Base-by-base conservation (phyloP, 2,888 invertebrate species). In the Thereva unica region DNA sequence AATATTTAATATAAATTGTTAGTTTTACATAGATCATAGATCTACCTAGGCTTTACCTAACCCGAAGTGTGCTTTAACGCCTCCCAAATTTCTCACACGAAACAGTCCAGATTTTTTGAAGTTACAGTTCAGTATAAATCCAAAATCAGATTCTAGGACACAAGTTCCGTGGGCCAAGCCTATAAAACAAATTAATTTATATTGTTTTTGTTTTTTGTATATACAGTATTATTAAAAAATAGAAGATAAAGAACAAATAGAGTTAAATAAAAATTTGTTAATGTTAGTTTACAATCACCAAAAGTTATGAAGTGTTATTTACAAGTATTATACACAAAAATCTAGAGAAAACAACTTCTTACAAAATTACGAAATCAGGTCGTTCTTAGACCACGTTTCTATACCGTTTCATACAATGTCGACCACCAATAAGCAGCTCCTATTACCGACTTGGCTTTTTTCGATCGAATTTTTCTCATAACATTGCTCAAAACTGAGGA, bases 21-120 rank as follows among this genome's bases (percentile, higher is more conserved):
- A 59, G 45, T 37, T 41, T 7, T 61, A 37, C 23, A 50, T 61
- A 61, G 50, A 50, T 61, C 61, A 61, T 4, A 61, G 61, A 69
- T 68, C 70, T 68, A 70, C 69, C 68, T 67, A 72, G 72, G 75
- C 71, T 85, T 90, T 87, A 93, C 93, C 93, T 84, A 93, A 85
- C 82, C 93, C 92, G 79, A 93, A 89, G 84, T 92, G 92, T 77
- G 93, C 92, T 84, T 93, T 93, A 79, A 93, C 84, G 75, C 93
- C 93, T 79, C 94, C 94, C 76, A 94, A 88, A 83, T 93, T 93
- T 83, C 93, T 86, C 76, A 94, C 90, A 78, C 94, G 88, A 86
- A 94, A 93, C 75, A 94, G 86, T 75, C 92, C 90, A 73, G 93
- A 91, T 83, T 94, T 93, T 85, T 92, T 92, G 87, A 94, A 93